Evolutionary conservation across 2,113 vertebrate genomes (phyloP).

Genomic region (Phalacrocorax brasilianus): DNA sequence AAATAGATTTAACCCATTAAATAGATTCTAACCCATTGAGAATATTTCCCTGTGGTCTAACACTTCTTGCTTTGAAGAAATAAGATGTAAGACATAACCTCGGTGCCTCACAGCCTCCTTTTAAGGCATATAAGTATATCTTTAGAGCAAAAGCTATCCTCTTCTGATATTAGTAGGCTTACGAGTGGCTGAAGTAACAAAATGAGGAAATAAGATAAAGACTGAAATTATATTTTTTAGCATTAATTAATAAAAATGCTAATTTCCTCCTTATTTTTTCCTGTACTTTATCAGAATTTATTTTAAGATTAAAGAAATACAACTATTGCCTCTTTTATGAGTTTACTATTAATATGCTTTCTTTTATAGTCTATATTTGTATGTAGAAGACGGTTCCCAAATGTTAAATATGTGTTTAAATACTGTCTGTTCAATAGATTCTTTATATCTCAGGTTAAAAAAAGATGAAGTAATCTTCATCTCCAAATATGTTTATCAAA

Average conservation of each 20-base stretch:
- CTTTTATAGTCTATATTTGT: background rate
- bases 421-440: background rate
- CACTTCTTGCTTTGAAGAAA: background rate
- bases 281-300: background rate
- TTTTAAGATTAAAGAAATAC: slow-evolving; percentile 1
- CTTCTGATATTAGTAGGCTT: background rate
- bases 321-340: background rate
- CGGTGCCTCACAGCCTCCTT: background rate
- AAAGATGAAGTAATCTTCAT: background rate
- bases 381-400: background rate
- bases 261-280: background rate
- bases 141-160: background rate
- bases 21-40: background rate
- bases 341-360: background rate
- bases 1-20: background rate
- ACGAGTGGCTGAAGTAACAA: background rate
- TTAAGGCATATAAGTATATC: background rate
- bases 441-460: background rate
- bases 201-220: background rate
- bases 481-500: background rate
- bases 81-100: background rate
- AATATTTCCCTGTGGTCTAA: background rate
- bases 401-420: background rate
- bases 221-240: background rate
- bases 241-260: background rate